Percentiles rank a stretch among this genome's conserved stretches.
phyloP scores from a whole-genome alignment of 2,113 vertebrate genomes.

The Numenius arquata region DNA sequence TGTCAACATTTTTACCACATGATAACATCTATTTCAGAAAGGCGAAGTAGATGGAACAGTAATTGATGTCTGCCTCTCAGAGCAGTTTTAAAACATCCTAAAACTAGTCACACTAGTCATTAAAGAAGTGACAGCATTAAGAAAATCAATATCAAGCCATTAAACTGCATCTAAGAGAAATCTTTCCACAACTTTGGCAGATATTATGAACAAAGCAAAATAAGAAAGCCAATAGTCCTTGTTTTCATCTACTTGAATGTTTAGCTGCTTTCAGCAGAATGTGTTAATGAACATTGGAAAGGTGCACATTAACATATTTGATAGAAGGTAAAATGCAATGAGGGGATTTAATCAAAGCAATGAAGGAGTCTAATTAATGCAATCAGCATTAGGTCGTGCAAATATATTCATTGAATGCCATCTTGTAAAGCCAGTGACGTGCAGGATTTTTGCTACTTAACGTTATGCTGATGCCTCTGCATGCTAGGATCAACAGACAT shows the following conservation, averaged over 20 bases:
- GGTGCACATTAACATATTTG: conserved; percentile 75
- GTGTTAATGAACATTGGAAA: conserved; percentile 72
- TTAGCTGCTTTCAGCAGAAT: conserved; percentile 68
- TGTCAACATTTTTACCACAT: conserved; percentile 38
- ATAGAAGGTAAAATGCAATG: conserved; percentile 76
- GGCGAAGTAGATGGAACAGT: conserved; percentile 13
- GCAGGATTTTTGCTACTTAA: conserved; percentile 48
- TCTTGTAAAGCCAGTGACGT: conserved; percentile 81
- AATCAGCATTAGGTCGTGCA: conserved; percentile 82
- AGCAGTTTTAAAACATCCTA: conserved; percentile 5
- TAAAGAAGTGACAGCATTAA: conserved; percentile 27
- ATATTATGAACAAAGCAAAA: conserved; percentile 62
- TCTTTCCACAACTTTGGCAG: conserved; percentile 25
- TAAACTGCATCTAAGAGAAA: conserved; percentile 9
- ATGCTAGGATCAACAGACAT: conserved; percentile 1
- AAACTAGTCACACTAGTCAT: background rate
- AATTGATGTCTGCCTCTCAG: conserved; percentile 12
- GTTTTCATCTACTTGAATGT: conserved; percentile 55
- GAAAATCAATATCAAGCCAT: conserved; percentile 43
- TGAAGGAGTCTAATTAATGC: conserved; percentile 78
- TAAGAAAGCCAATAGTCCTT: conserved; percentile 46
- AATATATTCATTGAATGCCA: conserved; percentile 83
- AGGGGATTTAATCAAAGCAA: conserved; percentile 79
- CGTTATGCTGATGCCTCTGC: background rate
- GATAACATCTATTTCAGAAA: conserved; percentile 16